Base-by-base conservation (phyloP, 2,888 invertebrate species). In the Beris morrisii region DNA sequence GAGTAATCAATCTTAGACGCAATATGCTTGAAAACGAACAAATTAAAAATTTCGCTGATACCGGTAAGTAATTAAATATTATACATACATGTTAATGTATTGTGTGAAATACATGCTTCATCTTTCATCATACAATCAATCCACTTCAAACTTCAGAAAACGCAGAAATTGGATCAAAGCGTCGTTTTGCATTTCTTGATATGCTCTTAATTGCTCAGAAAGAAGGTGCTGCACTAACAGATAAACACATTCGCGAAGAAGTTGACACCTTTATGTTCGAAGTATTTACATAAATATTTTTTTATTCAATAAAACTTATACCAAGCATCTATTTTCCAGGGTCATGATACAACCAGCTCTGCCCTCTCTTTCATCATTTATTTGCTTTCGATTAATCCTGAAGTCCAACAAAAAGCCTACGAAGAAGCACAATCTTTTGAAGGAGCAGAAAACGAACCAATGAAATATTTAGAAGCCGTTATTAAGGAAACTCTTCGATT, bases 211-310 rank as follows among this genome's bases (percentile, higher is more conserved):
- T 84, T 43, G 77, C 81, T 4, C 83, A 82, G 68, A 75, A 78
- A 69, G 79, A 82, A 67, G 81, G 81, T 6, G 74, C 73, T 31
- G 74, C 77, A 5, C 72, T 85, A 28, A 81, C 77, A 1, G 81
- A 83, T 69, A 74, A 78, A 32, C 84, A 85, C 63, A 81, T 86
- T 57, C 78, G 84, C 59, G 84, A 84, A 72, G 84, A 85, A 75
- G 83, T 85, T 9, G 84, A 85, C 70, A 85, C 85, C 0, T 85
- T 86, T 70, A 83, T 85, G 82, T 85, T 85, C 73, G 84, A 83
- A 73, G 61, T 66, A 66, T 66, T 81, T 57, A 5, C 7, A 15
- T 11, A n/a, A 57, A 57, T 44, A 13, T 32, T 15, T 54, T 54
- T 44, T 9, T 44, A 44, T 44, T 3, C 44, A 12, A 2, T 44